Evolutionary conservation across 2,797 vertebrate species (phyloP).

Genomic region (Epinephelus malabaricus): DNA sequence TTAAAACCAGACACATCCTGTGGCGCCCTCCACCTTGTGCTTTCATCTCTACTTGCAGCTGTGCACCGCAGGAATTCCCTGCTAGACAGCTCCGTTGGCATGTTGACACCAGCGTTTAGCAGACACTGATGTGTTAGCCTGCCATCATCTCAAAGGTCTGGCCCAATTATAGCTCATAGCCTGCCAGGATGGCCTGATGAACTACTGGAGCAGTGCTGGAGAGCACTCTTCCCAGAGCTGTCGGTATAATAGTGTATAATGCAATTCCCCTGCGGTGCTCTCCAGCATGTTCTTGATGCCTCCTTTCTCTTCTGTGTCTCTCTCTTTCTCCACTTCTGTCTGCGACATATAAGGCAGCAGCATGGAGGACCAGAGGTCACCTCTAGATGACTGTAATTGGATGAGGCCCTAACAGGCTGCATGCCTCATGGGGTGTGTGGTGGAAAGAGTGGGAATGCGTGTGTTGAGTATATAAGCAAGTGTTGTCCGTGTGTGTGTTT

Average conservation of each 20-base stretch:
- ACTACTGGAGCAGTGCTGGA: conserved; percentile 56
- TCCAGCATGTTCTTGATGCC: conserved; percentile 44
- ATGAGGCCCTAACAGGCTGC: conserved; percentile 61
- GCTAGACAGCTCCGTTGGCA: conserved; percentile 54
- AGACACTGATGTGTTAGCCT: conserved; percentile 62
- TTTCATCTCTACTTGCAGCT: not conserved
- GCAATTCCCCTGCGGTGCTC: conserved; percentile 59
- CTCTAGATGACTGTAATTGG: conserved; percentile 75
- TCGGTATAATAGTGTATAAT: conserved; percentile 61
- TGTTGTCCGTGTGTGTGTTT: conserved; percentile 18
- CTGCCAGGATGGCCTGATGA: conserved; percentile 70
- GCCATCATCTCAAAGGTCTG: conserved; percentile 72
- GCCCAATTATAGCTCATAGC: conserved; percentile 73
- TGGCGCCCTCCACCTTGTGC: not conserved
- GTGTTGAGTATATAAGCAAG: conserved; percentile 40
- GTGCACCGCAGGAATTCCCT: conserved; percentile 43
- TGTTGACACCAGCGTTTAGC: conserved; percentile 74
- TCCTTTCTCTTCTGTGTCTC: conserved; percentile 27
- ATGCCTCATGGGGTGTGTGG: conserved; percentile 44
- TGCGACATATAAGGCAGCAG: conserved; percentile 68
- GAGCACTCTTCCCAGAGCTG: conserved; percentile 66
- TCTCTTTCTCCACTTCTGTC: conserved; percentile 40
- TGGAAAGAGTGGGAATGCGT: conserved; percentile 21
- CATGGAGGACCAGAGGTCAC: conserved; percentile 65
- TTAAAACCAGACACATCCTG: not conserved